Percentiles rank a stretch among this genome's conserved stretches.
Evolutionary conservation across 2,888 invertebrate genomes (phyloP).

Genomic region (Opisthograptis luteolata): DNA sequence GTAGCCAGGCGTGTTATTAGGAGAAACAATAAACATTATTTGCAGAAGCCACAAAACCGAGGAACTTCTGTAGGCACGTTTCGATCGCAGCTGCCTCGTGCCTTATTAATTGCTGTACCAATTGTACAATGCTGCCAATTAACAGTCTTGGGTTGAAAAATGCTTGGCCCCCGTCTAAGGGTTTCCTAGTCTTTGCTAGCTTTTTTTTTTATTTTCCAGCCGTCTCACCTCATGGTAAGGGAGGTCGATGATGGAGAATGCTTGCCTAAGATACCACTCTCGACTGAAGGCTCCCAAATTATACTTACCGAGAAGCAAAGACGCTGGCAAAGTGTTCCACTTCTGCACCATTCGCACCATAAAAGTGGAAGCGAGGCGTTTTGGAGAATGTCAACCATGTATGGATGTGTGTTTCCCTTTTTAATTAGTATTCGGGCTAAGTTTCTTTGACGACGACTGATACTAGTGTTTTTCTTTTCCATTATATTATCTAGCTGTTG

Average conservation of each 20-base stretch:
- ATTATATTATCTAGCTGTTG: background rate
- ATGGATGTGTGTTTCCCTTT: background rate
- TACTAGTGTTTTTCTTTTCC: background rate
- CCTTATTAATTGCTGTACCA: slow-evolving; percentile 36
- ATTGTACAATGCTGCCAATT: slow-evolving; percentile 35
- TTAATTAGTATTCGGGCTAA: background rate
- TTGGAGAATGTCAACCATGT: too few species aligned
- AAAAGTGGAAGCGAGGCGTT: too few species aligned
- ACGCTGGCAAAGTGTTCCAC: too few species aligned
- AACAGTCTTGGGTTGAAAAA: slow-evolving; percentile 30
- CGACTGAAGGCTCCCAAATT: too few species aligned
- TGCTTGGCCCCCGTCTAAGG: background rate
- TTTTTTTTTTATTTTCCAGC: too few species aligned
- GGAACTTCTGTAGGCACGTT: slow-evolving; percentile 46
- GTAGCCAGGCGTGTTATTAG: slow-evolving; percentile 50
- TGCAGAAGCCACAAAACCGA: slow-evolving; percentile 69
- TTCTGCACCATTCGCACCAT: too few species aligned
- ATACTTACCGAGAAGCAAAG: too few species aligned
- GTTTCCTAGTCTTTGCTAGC: too few species aligned
- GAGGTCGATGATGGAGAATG: too few species aligned
- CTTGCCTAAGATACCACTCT: too few species aligned
- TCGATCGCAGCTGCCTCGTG: slow-evolving; percentile 45
- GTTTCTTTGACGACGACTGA: background rate
- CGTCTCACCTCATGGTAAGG: too few species aligned
- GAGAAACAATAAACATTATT: slow-evolving; percentile 65